Conservation (phyloP, 2,797 vertebrate species). For the Zenarchopterus dispar region DNA sequence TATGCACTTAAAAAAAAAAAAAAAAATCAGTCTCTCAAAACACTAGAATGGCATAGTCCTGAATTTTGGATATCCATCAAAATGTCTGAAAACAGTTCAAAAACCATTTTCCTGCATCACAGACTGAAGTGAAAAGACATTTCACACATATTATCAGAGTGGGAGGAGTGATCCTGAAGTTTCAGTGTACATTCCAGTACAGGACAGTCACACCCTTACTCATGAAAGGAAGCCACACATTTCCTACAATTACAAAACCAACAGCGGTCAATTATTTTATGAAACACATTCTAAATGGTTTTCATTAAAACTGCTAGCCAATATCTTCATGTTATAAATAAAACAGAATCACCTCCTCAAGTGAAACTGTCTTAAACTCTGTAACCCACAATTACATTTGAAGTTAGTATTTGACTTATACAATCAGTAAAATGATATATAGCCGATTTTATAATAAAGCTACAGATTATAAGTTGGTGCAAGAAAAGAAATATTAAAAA, state of each 20-base stretch:
- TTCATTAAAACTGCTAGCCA: too few relatives aligned
- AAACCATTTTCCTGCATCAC: neutral
- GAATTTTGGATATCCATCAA: slow-evolving; percentile 30
- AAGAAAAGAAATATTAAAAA: too few relatives aligned
- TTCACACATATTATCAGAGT: slow-evolving; percentile 39
- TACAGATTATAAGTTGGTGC: too few relatives aligned
- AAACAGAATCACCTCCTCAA: too few relatives aligned
- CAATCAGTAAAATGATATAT: too few relatives aligned
- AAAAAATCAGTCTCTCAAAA: slow-evolving; percentile 44
- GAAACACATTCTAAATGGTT: too few relatives aligned
- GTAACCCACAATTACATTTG: too few relatives aligned
- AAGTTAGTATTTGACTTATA: too few relatives aligned
- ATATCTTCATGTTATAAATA: too few relatives aligned
- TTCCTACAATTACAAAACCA: neutral
- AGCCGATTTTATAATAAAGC: too few relatives aligned
- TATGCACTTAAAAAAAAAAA: neutral
- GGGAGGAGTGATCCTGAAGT: slow-evolving; percentile 65
- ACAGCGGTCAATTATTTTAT: neutral
- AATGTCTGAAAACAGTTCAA: slow-evolving; percentile 26
- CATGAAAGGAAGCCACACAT: neutral
- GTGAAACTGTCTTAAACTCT: too few relatives aligned
- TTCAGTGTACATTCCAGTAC: slow-evolving; percentile 72
- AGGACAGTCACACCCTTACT: slow-evolving; percentile 33
- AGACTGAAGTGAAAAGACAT: slow-evolving; percentile 25
- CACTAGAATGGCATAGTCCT: slow-evolving; percentile 49